Base-by-base conservation (phyloP, 2,888 invertebrate species). In the Cheiracanthium punctorium region DNA sequence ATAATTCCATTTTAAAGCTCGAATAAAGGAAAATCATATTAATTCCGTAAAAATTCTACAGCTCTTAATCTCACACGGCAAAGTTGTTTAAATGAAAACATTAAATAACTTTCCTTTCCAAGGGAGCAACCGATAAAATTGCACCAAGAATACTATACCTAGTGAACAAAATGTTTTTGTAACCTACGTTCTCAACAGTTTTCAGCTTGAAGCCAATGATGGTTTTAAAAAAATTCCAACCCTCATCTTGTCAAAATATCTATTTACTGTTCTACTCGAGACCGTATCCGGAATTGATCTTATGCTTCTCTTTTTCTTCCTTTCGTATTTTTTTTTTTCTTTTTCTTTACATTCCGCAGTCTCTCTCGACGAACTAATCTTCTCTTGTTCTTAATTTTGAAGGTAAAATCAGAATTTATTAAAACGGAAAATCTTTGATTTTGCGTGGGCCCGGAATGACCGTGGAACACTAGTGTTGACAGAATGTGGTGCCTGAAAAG, bases 161-260 rank as follows among this genome's bases (percentile, higher is more conserved):
- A 20, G n/a, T 64, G 12, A 64, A 28, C 33, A 58, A 24, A 82
- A 70, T 82, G 82, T 82, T 82, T 24, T 82, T 82, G 58, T 82
- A 82, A 82, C 82, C 82, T 82, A 75, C 70, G 64, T 69, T 65
- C 74, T 24, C 58, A 58, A 58, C 24, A 24, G 24, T 58, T 58
- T 24, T 24, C 58, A 20, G 5, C 58, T 58, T 58, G 58, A 24
- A 58, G 58, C 20, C 24, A 58, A 58, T 24, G 58, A 58, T 81
- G 80, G 64, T 74, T 69, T 67, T 17, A n/a, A 37, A 67, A 67
- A 67, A n/a, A 64, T 28, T 33, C 8, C 75, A 74, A 67, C 72
- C 69, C 81, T 82, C 82, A 82, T 75, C 70, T 76, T 82, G 76
- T 77, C 77, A 82, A 82, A 82, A 82, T 76, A 82, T 82, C 65